Evolutionary conservation across 1,140 invertebrate species (phyloP), one percentile per base, ranked within the genome.

Genomic region (Heliconius hermathena): DNA sequence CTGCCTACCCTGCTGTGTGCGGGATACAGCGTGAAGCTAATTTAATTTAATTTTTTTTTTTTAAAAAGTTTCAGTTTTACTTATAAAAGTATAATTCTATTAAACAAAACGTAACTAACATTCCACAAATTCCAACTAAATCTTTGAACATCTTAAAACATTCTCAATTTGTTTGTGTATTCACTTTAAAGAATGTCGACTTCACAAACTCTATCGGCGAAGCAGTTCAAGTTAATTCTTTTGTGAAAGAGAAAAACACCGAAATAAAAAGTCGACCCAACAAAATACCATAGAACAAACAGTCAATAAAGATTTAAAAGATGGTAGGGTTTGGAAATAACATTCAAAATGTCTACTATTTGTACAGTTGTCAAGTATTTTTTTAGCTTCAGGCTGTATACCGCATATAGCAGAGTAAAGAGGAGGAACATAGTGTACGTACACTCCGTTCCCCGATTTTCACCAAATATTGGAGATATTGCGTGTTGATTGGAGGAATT

Each of bases 201-300:
- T 46, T 49, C 33, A 29, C 57, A 70, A 70, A 57, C 74, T 66
- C 33, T 26, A 76, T 76, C 74, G 74, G 41, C 74, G 66, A 70
- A 70, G 13, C 60, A 70, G 57, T 75, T 66, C 36, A 29, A 76
- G 38, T 76, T 76, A 76, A 76, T 76, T 76, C 74, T 66, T 76
- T 76, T 76, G 74, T 75, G 74, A 54, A 76, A 36, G 38, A 76
- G 74, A 49, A 76, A 76, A 76, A 76, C 74, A 76, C 33, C 20
- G 74, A 46, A 46, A 66, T 46, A 76, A 76, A 76, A 76, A 46
- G 38, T 76, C 57, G 26, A 46, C 74, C 22, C 9, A 66, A 66
- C 60, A 22, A 66, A 66, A 22, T n/a, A 22, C 60, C 29, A 66
- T 66, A 57, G 20, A 57, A 57, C n/a, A 57, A 57, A 11, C 20